These are phyloP conservation scores for Nebria salina DNA, from an alignment of 2,888 invertebrate species.

Conservation along the genomic window DNA sequence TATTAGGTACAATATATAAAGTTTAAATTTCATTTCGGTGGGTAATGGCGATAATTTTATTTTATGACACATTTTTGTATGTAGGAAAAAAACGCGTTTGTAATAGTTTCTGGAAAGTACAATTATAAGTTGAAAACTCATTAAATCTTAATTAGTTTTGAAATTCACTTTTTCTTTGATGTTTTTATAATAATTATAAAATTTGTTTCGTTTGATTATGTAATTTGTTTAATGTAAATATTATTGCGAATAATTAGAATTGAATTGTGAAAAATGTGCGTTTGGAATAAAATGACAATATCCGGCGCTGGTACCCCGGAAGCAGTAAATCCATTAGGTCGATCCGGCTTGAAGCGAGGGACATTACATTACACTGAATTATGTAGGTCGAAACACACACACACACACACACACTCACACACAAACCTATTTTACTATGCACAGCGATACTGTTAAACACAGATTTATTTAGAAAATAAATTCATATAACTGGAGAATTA, in stretches of 20 bases:
- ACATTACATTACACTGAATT: constrained; percentile 20
- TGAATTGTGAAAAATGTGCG: constrained; percentile 11
- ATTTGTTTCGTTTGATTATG: no score
- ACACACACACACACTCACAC: neutral
- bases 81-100: no score
- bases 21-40: no score
- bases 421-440: constrained; percentile 4
- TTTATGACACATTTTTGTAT: no score
- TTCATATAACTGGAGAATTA: neutral
- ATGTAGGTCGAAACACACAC: constrained; percentile 16
- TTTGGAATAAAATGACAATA: constrained; percentile 40
- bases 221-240: neutral
- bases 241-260: neutral
- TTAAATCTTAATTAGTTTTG: no score
- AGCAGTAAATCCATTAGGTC: constrained; percentile 42
- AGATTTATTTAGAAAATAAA: constrained; percentile 14
- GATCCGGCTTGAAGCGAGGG: constrained; percentile 15
- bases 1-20: no score
- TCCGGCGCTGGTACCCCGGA: constrained; percentile 32
- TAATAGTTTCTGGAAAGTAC: no score
- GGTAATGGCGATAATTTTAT: no score
- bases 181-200: no score
- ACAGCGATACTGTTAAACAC: constrained; percentile 3
- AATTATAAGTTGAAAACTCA: no score
- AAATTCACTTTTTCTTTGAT: no score